Evolutionary conservation across 2,888 invertebrate species (phyloP), one percentile per base, ranked within the genome.

Genomic region (Lasioglossum calceatum): DNA sequence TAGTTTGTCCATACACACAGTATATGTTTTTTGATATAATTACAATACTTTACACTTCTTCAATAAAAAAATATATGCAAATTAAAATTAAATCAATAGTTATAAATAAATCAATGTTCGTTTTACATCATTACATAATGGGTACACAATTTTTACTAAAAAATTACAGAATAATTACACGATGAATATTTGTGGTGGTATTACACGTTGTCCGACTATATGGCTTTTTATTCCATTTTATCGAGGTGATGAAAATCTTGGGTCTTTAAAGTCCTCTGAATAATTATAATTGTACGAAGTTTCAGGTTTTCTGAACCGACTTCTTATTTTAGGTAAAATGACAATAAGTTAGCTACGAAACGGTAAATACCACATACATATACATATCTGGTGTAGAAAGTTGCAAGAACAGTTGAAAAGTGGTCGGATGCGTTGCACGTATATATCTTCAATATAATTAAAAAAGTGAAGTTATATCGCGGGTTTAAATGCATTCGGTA

Each of bases 381-480:
- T 27, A 32, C 16, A 23, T n/a, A 12, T 61, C 61, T 27, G 12
- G 7, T 36, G 16, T 67, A 36, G 67, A 67, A 67, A 32, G 67
- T 67, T 36, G 19, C 16, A 67, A 36, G 32, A 67, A 16, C 67
- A 67, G 67, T 36, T 67, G 36, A 44, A 73, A 73, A 50, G 19
- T 44, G 32, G 44, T 32, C 32, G 50, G 50, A 19, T 12, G 10
- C 27, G 32, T 73, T 36, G 23, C 32, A 12, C 19, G 32, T 36
- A 36, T 72, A 72, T 44, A 7, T 27, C 10, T 10, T 19, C 32
- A 12, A 16, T 36, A 39, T 14, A 42, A 84, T 47, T 19, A 36
- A 64, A 44, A 64, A 47, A 36, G 54, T 81, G 36, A 67, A 64
- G 64, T 61, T 72, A 58, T 73, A 84, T 54, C 61, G 50, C 36